Base-by-base conservation (phyloP, 2,888 invertebrate species). In the Diarsia brunnea region DNA sequence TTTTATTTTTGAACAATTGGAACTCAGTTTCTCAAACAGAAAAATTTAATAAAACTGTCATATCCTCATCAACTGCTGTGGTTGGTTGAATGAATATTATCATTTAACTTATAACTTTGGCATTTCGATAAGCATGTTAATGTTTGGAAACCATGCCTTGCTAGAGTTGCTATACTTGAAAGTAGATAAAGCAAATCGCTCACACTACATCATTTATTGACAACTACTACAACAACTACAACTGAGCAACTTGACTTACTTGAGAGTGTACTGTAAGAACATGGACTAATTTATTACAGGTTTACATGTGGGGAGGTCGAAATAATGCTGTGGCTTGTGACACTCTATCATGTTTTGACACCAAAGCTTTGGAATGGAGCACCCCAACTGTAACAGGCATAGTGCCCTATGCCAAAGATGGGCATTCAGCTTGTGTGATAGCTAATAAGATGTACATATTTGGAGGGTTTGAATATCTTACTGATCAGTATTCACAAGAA, bases 241-340 rank as follows among this genome's bases (percentile, higher is more conserved):
- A n/a, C n/a, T 47, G 8, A 43, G 27, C n/a, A 43, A 75, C 7
- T 73, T 60, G 7, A 27, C 14, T 38, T 47, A 47, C 12, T 21
- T n/a, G 7, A 55, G 27, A 63, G n/a, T 53, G 58, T 31, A 45
- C 55, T 81, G 14, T 58, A 55, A 4, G 11, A 81, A 60, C 38
- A 69, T 73, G 43, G 27, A 27, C 61, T 79, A 31, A 71, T 73
- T 27, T 75, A 11, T 90, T 92, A 55, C 88, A 97, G 97, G 97
- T 98, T 21, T 98, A 98, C 90, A 97, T 99, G 89, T 99, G 99
- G 99, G 99, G 99, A 69, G 99, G 99, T 4, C 97, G 99, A 82
- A 99, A 99, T 93, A 99, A 99, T 93, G 97, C 93, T 47, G 97
- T 97, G 49, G 98, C 98, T 11, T 99, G 98, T 94, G 98, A 98